Conservation (phyloP, 2,797 vertebrate genomes). For the Scolopax bukidnonensis region DNA sequence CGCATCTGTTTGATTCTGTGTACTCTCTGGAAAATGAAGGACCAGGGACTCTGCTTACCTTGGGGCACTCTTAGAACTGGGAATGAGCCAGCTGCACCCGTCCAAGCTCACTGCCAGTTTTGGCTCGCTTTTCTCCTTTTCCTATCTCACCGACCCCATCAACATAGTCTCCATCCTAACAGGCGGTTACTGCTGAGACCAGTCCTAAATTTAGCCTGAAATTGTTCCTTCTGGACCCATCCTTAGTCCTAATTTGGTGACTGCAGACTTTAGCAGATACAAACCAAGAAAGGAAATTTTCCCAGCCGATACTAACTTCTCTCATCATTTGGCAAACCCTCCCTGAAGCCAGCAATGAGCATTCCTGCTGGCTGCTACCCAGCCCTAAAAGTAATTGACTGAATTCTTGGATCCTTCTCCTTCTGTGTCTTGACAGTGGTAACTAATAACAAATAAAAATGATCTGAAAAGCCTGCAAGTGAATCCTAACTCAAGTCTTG, state of each 20-base stretch:
- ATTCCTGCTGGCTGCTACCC: conserved; percentile 27
- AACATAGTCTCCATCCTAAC: not conserved
- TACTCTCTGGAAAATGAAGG: not conserved
- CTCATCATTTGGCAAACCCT: conserved; percentile 17
- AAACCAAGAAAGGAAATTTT: conserved; percentile 62
- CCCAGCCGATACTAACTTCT: not conserved
- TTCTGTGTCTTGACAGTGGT: conserved; percentile 51
- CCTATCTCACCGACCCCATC: not conserved
- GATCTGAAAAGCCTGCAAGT: not conserved
- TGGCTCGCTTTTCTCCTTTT: not conserved
- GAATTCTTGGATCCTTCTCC: conserved; percentile 10
- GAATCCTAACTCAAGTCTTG: not conserved
- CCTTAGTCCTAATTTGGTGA: conserved; percentile 46
- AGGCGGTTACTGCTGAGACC: not conserved
- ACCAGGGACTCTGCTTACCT: not conserved
- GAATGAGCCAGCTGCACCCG: not conserved
- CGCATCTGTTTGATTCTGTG: not conserved
- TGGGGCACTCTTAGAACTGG: not conserved
- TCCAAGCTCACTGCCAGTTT: not conserved
- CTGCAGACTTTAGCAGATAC: not conserved
- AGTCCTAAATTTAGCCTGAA: conserved; percentile 42
- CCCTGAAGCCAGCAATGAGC: not conserved
- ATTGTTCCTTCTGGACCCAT: conserved; percentile 1
- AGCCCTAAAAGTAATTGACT: conserved; percentile 5
- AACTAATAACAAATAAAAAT: conserved; percentile 39